Base-by-base conservation (phyloP, 2,797 vertebrate species). In the Pogoniulus pusillus region DNA sequence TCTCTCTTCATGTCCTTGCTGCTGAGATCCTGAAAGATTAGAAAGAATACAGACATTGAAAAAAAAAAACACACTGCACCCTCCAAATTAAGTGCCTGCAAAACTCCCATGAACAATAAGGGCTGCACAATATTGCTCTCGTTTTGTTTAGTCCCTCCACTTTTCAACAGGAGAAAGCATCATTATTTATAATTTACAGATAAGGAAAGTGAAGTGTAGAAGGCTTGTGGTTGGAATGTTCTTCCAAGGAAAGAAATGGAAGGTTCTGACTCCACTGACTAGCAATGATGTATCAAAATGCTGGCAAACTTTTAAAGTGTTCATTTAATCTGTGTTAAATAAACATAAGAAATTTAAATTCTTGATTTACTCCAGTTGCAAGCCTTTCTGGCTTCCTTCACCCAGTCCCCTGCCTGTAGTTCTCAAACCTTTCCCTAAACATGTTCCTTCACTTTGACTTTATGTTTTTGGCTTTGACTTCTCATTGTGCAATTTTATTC, bases 1-100 rank as follows among this genome's bases (percentile, higher is more conserved):
- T 99, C 99, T 96, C 98, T 98, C 98, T 99, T 99, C 98, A 99
- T 97, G 97, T 99, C 99, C 97, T 99, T 99, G 97, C 98, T 99
- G 98, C 99, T 99, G 83, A 99, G 97, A 97, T 99, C 99, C 99
- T 99, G 89, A 62, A 92, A 89, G 91, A 93, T 79, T 32, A 39
- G 64, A 54, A 90, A 95, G 92, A 92, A 93, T 7, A 71, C 0
- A 82, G 43, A 80, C 81, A 77, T 82, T 91, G 90, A 91, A 79
- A 89, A 55, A 29, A 8, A 16, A 41, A 32, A 85, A 60, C 7
- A 66, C 10, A 27, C 4, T 27, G 19, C 12, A 49, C 17, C 16
- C 39, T 89, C n/a, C 73, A 87, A 84, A 47, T 8, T 35, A 76
- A 63, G 24, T 39, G 49, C 5, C 71, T 84, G 64, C 39, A 79